Evolutionary conservation across 2,797 vertebrate genomes (phyloP), one percentile per base, ranked within the genome.

Genomic region (Hemitrygon akajei): DNA sequence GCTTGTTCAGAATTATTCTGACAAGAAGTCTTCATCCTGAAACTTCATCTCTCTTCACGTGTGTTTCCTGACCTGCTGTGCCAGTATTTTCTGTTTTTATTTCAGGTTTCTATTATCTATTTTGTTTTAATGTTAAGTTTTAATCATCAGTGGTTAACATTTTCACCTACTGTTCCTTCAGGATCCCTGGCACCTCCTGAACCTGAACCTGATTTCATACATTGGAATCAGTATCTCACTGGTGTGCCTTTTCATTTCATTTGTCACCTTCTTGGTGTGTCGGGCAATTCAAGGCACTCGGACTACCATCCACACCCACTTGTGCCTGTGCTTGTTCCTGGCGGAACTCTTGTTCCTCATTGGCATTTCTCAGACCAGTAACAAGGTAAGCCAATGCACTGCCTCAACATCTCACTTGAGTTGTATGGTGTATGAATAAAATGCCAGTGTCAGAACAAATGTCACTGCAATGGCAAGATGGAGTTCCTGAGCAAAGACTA

Each of bases 301-400:
- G 94, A 96, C 95, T 69, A 95, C 94, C 77, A 58, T 96, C 60
- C 95, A 96, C 89, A 94, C 95, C 30, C 95, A 96, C 82, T 96
- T 97, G 58, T 95, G 95, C 9, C 27, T 95, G 79, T 96, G 96
- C 94, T 96, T 96, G 93, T 95, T 96, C 77, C 37, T 95, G 94
- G 95, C 95, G 63, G 94, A 96, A 82, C 22, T 96, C 18, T 94
- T 96, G 81, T 96, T 96, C 94, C 95, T 96, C 58, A 30, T 27
- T 0, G 94, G 94, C 0, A 82, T 94, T 5, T 1, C 73, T 1
- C 94, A 0, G 94, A 96, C 94, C 0, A 5, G 76, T 81, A 94
- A 94, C 1, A 0, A 2, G 95, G 96, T 96, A 47, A 89, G 60
- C 60, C 7, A 0, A 1, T 25, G 2, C n/a, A 20, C 16, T 9